These are phyloP conservation scores for Zeus faber DNA, from an alignment of 2,113 vertebrate species.

Conservation along the genomic window DNA sequence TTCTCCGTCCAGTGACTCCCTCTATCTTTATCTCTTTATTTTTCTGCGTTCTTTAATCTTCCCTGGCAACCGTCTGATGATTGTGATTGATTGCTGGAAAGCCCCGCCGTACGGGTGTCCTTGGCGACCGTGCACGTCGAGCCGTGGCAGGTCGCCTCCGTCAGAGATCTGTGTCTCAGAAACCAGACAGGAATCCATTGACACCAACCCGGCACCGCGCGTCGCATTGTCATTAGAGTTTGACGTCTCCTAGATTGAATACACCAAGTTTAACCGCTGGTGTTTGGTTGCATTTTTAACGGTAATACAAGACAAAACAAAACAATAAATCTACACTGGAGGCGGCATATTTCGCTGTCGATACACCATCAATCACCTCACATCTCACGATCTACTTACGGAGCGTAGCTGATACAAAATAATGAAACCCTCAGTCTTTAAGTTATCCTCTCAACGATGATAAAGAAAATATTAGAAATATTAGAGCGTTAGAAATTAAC, in stretches of 20 bases:
- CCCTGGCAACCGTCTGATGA: background rate
- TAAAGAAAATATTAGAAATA: no score
- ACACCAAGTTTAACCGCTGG: background rate
- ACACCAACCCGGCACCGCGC: background rate
- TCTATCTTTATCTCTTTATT: background rate
- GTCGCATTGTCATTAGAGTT: background rate
- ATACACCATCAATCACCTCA: no score
- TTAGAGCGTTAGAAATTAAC: no score
- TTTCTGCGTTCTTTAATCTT: background rate
- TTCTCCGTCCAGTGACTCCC: no score
- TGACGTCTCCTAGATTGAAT: no score
- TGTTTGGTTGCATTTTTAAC: background rate
- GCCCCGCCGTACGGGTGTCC: background rate
- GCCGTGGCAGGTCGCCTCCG: background rate
- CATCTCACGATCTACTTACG: no score
- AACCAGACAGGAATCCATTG: background rate
- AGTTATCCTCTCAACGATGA: no score
- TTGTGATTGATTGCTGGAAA: slow-evolving; percentile 6
- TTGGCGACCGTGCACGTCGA: background rate
- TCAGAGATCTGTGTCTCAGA: slow-evolving; percentile 21
- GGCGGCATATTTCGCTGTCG: no score
- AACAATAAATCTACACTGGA: no score
- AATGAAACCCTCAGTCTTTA: no score
- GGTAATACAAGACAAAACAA: no score
- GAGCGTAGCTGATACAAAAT: background rate